A percentile compares a stretch with the other conserved stretches of the same genome.
Evolutionary conservation across 2,113 vertebrate species (phyloP).

Genomic region (Gavia stellata): DNA sequence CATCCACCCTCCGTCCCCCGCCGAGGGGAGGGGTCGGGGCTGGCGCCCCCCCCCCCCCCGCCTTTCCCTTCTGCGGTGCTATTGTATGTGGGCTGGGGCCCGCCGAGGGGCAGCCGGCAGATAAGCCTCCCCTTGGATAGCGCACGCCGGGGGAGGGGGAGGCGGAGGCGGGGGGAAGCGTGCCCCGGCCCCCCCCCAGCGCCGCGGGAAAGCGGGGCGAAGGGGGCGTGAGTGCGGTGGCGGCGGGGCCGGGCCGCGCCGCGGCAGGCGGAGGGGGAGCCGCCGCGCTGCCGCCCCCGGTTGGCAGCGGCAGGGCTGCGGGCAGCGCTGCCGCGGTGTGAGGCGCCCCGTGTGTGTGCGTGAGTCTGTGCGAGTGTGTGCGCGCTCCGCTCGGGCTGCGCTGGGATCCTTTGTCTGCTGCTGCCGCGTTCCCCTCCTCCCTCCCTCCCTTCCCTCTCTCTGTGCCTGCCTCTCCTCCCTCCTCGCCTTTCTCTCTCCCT

Average conservation of each 20-base stretch:
- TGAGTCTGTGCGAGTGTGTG: background rate
- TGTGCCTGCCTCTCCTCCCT: conserved; percentile 25
- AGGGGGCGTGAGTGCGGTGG: background rate
- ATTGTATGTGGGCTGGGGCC: conserved; percentile 5
- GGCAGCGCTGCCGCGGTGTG: background rate
- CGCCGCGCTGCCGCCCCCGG: background rate
- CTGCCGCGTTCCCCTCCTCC: background rate
- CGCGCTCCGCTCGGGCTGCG: background rate
- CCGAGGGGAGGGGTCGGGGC: background rate
- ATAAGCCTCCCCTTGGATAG: background rate
- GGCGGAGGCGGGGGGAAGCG: background rate
- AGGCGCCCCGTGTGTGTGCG: background rate
- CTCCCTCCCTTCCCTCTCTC: background rate
- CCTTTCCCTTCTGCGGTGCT: background rate
- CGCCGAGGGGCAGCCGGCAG: background rate
- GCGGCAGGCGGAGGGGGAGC: background rate
- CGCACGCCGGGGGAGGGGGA: background rate
- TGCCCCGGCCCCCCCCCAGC: background rate
- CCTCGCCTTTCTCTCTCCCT: background rate
- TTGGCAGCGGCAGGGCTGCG: background rate
- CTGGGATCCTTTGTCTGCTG: conserved; percentile 57
- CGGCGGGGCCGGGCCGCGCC: background rate
- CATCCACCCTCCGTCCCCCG: background rate
- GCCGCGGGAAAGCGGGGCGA: background rate
- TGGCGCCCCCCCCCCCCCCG: no score